Evolutionary conservation across 2,888 invertebrate species (phyloP).

Genomic region (Pollenia amentaria): DNA sequence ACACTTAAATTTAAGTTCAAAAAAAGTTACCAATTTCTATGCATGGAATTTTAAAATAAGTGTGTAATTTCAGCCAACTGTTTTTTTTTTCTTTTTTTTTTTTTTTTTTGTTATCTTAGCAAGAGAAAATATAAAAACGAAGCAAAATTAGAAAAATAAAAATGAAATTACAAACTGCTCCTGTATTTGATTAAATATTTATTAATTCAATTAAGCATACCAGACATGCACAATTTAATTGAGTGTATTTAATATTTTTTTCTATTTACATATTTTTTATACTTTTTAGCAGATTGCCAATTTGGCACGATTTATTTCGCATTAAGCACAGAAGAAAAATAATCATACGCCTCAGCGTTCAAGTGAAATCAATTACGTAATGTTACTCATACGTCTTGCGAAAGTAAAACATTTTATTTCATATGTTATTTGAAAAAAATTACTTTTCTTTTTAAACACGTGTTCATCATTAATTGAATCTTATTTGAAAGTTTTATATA

Average conservation of each 20-base stretch:
- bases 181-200: constrained; percentile 60
- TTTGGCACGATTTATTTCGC: too few relatives aligned
- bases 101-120: neutral
- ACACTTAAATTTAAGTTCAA: too few relatives aligned
- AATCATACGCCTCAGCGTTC: neutral
- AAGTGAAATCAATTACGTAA: neutral
- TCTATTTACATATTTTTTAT: neutral
- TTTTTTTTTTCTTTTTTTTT: neutral
- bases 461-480: constrained; percentile 22
- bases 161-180: neutral
- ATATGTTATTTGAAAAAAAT: neutral
- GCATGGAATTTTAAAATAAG: neutral
- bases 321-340: neutral
- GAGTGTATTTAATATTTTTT: constrained; percentile 13
- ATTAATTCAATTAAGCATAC: constrained; percentile 57
- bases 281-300: neutral
- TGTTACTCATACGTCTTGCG: constrained; percentile 11
- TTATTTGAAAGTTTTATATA: neutral
- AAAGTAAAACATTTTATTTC: too few relatives aligned
- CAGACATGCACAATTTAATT: constrained; percentile 42
- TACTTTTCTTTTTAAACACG: constrained; percentile 10
- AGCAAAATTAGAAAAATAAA: constrained; percentile 18
- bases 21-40: too few relatives aligned
- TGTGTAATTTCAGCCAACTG: neutral
- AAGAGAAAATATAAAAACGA: constrained; percentile 1